Base-by-base conservation (phyloP, 2,113 vertebrate genomes). In the Melanostigma gelatinosum region DNA sequence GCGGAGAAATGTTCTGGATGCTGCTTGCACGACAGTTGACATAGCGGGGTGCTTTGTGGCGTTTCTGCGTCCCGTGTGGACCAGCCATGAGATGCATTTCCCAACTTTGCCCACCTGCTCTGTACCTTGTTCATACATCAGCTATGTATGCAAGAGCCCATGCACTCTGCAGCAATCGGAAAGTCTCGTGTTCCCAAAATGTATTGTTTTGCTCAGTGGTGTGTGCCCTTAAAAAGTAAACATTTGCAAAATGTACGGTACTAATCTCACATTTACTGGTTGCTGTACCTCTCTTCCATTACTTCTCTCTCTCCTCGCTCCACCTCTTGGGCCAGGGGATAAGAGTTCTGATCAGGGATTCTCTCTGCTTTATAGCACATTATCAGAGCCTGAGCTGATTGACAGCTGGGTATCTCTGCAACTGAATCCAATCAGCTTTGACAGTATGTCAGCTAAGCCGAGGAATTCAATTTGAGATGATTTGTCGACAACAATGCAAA, bases 401-500 rank as follows among this genome's bases (percentile, higher is more conserved):
- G 93, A 87, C 92, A 87, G 89, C 38, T 77, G 46, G 74, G 77
- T 89, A 90, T 93, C 87, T 67, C 77, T 40, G 78, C 91, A 90
- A 87, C 89, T 78, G 83, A 87, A 88, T 88, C 83, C 76, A 83
- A 84, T 91, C 79, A 62, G 80, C 90, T 85, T 44, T 89, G 93
- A 89, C 90, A 86, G 84, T 74, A 75, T 70, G 80, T 85, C 87
- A 80, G 64, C 87, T 87, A 58, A 75, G 82, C 86, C 67, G 69
- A 75, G 80, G 79, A 90, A 88, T 94, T 92, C 89, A 87, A 91
- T 94, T 93, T 92, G 72, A 61, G 42, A 69, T 78, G 83, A 87
- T 90, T 92, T 93, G 90, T 94, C 91, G 90, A 85, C 90, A 89
- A 89, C 92, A 90, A 89, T 90, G 72, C 50, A 46, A 64, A 55